Base-by-base conservation (phyloP, 2,113 vertebrate genomes). In the Zapus hudsonius region DNA sequence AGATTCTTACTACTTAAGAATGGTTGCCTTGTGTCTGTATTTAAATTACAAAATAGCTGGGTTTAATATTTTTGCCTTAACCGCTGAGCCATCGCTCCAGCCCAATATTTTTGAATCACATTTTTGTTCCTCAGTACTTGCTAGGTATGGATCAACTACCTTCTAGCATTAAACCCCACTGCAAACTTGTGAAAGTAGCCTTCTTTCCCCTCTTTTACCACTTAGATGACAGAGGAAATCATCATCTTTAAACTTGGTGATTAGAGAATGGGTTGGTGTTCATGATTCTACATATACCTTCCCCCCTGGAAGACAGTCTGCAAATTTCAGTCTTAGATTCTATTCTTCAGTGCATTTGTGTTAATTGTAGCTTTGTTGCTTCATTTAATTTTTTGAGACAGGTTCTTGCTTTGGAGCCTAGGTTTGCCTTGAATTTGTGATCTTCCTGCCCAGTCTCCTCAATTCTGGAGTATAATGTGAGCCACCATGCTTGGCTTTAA, bases 41-140 rank as follows among this genome's bases (percentile, higher is more conserved):
- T 87, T 83, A n/a, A 80, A 55, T 92, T 84, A 55, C 66, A 93
- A 52, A 66, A 36, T 74, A 40, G 72, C 47, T 76, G 27, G 40
- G 19, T 63, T 57, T 90, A 91, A 52, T 52, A 52, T 52, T 52
- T 15, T n/a, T n/a, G n/a, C n/a, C n/a, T n/a, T n/a, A n/a, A n/a
- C n/a, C n/a, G n/a, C n/a, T n/a, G n/a, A n/a, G n/a, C n/a, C n/a
- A n/a, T n/a, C n/a, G n/a, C n/a, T n/a, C n/a, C n/a, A n/a, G n/a
- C n/a, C n/a, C n/a, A 63, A 82, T 73, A n/a, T 52, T 85, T 44
- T 82, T 59, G 17, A 67, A 44, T 64, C 79, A 72, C 6, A 10
- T 89, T 93, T 89, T 87, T n/a, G 66, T 84, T 86, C 55, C n/a
- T 55, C 5, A 40, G 72, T 87, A 91, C 55, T 72, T 76, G 64